phyloP scores from a whole-genome alignment of 2,113 vertebrate genomes.

The Neolamprologus hecqui region DNA sequence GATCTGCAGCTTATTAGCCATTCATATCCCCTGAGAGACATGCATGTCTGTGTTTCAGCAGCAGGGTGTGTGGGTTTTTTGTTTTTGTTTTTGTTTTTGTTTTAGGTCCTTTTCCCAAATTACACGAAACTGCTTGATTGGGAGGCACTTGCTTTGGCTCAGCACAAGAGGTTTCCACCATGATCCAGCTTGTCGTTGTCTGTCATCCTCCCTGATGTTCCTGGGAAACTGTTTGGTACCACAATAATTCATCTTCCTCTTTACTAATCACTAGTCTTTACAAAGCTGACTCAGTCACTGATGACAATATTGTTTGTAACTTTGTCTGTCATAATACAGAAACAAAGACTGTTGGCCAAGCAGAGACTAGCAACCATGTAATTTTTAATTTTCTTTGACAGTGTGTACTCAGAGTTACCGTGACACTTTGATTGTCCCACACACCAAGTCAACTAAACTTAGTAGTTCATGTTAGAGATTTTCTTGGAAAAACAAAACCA shows the following conservation, averaged over 20 bases:
- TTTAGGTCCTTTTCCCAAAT: background rate
- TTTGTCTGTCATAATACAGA: background rate
- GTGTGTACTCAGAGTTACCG: background rate
- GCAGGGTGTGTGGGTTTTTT: background rate
- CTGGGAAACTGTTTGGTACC: background rate
- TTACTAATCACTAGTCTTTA: background rate
- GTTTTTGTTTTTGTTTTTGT: background rate
- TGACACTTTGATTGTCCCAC: background rate
- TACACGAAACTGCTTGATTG: background rate
- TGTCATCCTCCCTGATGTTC: background rate
- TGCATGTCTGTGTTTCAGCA: background rate
- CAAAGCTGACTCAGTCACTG: background rate
- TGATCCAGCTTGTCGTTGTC: background rate
- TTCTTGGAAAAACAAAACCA: background rate
- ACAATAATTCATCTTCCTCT: background rate
- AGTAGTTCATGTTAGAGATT: background rate
- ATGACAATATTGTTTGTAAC: background rate
- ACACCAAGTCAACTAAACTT: background rate
- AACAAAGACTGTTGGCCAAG: background rate
- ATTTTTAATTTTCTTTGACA: background rate
- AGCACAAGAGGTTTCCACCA: background rate
- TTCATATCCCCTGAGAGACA: background rate
- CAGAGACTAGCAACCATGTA: background rate
- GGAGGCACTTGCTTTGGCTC: background rate
- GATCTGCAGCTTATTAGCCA: background rate